These are phyloP conservation scores for Timema cristinae DNA, from an alignment of 2,888 invertebrate species.

Conservation along the genomic window DNA sequence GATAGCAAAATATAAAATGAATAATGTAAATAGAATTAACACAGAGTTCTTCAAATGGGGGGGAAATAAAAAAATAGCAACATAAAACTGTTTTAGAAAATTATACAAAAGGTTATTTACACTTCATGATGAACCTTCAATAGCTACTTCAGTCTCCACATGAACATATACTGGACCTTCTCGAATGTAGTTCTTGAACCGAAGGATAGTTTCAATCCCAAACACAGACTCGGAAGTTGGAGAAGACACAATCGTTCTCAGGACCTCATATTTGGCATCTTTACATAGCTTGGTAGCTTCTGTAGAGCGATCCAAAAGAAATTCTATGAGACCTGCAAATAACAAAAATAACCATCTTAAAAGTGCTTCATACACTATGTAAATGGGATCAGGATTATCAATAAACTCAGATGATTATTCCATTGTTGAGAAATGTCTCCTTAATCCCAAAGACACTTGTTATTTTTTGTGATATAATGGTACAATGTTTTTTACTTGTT, in stretches of 20 bases:
- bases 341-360: too few relatives aligned
- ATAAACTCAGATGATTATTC: too few relatives aligned
- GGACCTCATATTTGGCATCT: slow-evolving; percentile 69
- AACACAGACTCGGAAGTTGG: slow-evolving; percentile 51
- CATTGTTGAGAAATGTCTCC: too few relatives aligned
- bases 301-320: slow-evolving; percentile 67
- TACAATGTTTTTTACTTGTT: too few relatives aligned
- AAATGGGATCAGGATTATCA: too few relatives aligned
- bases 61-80: not conserved
- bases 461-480: too few relatives aligned
- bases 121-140: slow-evolving; percentile 53
- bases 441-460: too few relatives aligned
- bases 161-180: slow-evolving; percentile 78
- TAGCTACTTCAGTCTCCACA: slow-evolving; percentile 66
- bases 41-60: too few relatives aligned
- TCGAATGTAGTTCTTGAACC: slow-evolving; percentile 63
- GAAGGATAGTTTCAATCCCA: slow-evolving; percentile 56
- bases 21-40: too few relatives aligned
- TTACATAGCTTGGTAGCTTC: slow-evolving; percentile 68
- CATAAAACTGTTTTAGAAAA: not conserved
- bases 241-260: slow-evolving; percentile 56
- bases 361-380: too few relatives aligned
- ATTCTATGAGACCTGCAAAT: slow-evolving; percentile 67
- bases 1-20: too few relatives aligned
- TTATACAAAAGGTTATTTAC: not conserved